Percentiles rank a stretch among this genome's conserved stretches.
These are phyloP conservation scores for Saccostrea echinata DNA, from an alignment of 1,140 invertebrate genomes.

Conservation along the genomic window DNA sequence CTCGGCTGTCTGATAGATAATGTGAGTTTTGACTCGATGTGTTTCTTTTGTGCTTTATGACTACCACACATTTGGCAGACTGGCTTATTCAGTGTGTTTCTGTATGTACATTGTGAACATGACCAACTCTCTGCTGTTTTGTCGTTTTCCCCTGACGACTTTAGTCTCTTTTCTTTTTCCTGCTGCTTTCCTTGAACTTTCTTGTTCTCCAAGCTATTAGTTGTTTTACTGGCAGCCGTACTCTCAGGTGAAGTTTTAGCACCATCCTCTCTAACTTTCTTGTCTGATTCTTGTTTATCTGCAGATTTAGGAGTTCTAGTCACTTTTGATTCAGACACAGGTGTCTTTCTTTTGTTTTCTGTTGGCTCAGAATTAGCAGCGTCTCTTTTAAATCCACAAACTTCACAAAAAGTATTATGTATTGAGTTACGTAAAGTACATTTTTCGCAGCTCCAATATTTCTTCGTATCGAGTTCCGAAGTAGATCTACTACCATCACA, in stretches of 20 bases:
- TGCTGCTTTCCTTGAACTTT: constrained; percentile 52
- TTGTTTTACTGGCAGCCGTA: constrained; percentile 51
- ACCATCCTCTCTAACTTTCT: background rate
- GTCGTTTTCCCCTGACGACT: background rate
- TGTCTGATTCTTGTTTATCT: background rate
- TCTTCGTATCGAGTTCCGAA: constrained; percentile 80
- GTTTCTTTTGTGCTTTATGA: constrained; percentile 8
- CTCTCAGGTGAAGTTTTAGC: constrained; percentile 34
- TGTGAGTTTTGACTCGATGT: constrained; percentile 36
- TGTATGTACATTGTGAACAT: constrained; percentile 84
- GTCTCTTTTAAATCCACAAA: constrained; percentile 83
- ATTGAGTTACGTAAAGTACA: constrained; percentile 93
- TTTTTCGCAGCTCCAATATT: constrained; percentile 92
- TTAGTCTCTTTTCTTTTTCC: background rate
- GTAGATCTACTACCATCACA: constrained; percentile 53
- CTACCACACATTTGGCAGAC: constrained; percentile 66
- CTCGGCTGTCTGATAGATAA: constrained; percentile 84
- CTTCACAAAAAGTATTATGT: constrained; percentile 88
- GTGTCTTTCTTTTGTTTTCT: background rate
- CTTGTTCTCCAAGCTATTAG: constrained; percentile 42
- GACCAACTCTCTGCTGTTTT: constrained; percentile 81
- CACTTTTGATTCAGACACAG: background rate
- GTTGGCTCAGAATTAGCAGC: constrained; percentile 38
- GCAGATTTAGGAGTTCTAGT: background rate
- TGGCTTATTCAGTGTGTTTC: constrained; percentile 56